Percentiles rank a stretch among this genome's conserved stretches.
phyloP scores from a whole-genome alignment of 2,113 vertebrate species.

The Zosterops borbonicus region DNA sequence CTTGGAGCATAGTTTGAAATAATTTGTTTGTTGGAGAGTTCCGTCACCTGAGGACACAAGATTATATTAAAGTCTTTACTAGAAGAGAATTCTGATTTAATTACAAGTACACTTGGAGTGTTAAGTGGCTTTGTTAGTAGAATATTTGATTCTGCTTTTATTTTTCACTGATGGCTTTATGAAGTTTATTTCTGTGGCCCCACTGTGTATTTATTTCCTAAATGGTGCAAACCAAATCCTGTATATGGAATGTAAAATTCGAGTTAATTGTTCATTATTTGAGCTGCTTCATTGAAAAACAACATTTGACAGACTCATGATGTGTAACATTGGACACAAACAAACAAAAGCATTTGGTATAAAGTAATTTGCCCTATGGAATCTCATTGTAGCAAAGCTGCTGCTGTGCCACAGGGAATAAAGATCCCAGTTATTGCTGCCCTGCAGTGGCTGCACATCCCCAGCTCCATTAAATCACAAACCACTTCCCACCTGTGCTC shows the following conservation, averaged over 20 bases:
- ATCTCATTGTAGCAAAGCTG: background rate
- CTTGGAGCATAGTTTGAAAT: background rate
- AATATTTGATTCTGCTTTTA: background rate
- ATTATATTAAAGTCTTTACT: background rate
- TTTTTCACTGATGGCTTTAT: background rate
- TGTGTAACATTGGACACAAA: background rate
- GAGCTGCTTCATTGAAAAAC: background rate
- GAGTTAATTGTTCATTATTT: background rate
- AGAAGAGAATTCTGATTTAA: background rate
- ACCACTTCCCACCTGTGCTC: background rate
- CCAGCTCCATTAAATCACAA: background rate
- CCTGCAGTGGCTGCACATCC: background rate
- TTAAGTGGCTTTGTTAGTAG: background rate
- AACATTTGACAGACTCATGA: background rate
- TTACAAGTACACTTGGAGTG: background rate
- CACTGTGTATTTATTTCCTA: background rate
- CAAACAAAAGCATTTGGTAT: background rate
- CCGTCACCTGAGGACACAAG: background rate
- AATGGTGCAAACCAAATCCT: background rate
- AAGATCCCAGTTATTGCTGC: background rate
- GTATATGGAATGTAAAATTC: background rate
- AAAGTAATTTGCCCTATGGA: background rate
- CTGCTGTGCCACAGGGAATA: background rate
- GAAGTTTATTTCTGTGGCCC: background rate
- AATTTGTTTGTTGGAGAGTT: background rate